These are phyloP conservation scores for Lissonota sp. DNA, from an alignment of 2,888 invertebrate genomes.

Conservation along the genomic window DNA sequence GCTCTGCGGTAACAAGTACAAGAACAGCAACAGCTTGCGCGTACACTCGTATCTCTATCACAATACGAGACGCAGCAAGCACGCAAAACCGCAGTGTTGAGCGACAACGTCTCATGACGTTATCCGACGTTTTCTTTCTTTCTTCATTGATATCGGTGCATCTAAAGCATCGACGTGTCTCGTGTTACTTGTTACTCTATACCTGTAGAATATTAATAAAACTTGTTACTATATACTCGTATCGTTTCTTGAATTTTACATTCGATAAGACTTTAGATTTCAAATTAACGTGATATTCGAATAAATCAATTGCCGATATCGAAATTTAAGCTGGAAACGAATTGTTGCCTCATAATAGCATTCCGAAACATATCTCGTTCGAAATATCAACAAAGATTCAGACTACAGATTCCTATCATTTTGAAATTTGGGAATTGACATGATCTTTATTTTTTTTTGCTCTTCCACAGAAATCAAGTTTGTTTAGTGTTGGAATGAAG, in stretches of 20 bases:
- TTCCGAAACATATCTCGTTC: too few species aligned
- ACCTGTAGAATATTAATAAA: slow-evolving; percentile 60
- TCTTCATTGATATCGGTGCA: slow-evolving; percentile 12
- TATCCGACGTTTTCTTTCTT: neutral
- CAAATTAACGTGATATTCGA: too few species aligned
- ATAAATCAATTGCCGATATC: too few species aligned
- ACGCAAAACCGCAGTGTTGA: slow-evolving; percentile 68
- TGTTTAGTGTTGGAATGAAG: too few species aligned
- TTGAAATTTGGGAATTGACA: too few species aligned
- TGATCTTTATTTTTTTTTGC: too few species aligned
- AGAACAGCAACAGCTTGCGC: slow-evolving; percentile 82
- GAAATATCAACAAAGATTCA: too few species aligned
- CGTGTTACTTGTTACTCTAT: slow-evolving; percentile 60
- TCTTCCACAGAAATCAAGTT: too few species aligned
- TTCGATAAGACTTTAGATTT: too few species aligned
- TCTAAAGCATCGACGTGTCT: slow-evolving; percentile 29
- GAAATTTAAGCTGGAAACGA: too few species aligned
- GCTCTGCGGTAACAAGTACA: slow-evolving; percentile 87
- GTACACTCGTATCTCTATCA: slow-evolving; percentile 83
- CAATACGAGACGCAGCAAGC: slow-evolving; percentile 80
- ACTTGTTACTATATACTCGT: slow-evolving; percentile 60
- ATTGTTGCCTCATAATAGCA: too few species aligned
- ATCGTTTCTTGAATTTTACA: neutral
- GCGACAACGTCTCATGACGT: slow-evolving; percentile 60
- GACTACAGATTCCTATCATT: too few species aligned